Base-by-base conservation (phyloP, 2,888 invertebrate species). In the Heliconius hortense region DNA sequence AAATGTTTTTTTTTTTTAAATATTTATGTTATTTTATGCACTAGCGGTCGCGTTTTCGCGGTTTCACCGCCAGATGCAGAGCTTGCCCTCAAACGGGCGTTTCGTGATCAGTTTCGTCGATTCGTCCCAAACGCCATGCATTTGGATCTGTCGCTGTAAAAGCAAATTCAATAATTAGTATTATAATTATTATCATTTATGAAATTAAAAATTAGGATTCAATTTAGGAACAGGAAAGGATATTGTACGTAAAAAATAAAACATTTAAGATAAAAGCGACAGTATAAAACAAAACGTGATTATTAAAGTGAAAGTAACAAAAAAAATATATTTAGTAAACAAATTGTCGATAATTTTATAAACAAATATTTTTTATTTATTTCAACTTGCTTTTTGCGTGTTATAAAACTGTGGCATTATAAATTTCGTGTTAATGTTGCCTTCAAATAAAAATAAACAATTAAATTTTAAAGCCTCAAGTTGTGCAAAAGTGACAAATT, bases 21-120 rank as follows among this genome's bases (percentile, higher is more conserved):
- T 35, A 35, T 24, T 39, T 60, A 26, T 43, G 2, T 21, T 26
- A 0, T 60, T 4, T n/a, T 11, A 68, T 77, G 79, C 84, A 83
- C 85, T 85, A 85, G 84, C 85, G 88, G 75, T 83, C 83, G 82
- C 86, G 87, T 72, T 81, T 82, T 79, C 85, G 82, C 78, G 88
- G 87, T 35, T 85, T 84, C 81, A 88, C 88, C 82, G 89, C 88
- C 73, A 87, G 86, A 87, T 89, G 91, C 87, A 88, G 75, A 75
- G 91, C 90, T 85, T 88, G 89, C 76, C 89, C 92, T 96, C 95
- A 97, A 89, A 97, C 97, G 81, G 96, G 96, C 88, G 97, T 97
- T 90, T 97, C 97, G 87, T 96, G 96, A 86, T 97, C 97, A 81
- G 96, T 95, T 93, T 97, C 97, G 90, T 97, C 97, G 91, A 97